Conservation (phyloP, 37 sponge, comb jelly and placozoan species). For the Chondrilla cf. caribensis region DNA sequence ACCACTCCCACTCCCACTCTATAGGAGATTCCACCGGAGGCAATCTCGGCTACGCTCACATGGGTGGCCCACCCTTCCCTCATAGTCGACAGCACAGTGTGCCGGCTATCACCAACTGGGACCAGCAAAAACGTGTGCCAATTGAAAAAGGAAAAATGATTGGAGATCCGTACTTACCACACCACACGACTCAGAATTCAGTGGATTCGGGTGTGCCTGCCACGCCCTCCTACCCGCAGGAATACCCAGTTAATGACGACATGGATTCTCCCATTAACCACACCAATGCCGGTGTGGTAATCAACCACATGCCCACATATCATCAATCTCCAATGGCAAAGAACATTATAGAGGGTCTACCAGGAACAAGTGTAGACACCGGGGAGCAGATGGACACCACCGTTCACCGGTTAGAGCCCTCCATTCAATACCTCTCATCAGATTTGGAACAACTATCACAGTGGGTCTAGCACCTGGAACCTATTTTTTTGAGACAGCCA, state of each 20-base stretch:
- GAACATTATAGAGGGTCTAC: neutral
- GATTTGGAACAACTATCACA: neutral
- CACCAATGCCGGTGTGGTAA: neutral
- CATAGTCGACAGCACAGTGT: no score
- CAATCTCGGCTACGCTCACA: no score
- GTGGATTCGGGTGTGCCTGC: conserved; percentile 15
- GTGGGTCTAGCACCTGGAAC: neutral
- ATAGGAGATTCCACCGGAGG: no score
- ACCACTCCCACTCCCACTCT: no score
- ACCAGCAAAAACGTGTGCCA: no score
- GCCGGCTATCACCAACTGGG: no score
- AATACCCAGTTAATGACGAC: neutral
- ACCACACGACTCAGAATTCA: conserved; percentile 3
- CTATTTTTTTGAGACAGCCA: no score
- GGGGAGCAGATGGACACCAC: conserved; percentile 5
- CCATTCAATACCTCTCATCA: no score
- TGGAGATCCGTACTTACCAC: neutral
- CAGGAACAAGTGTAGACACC: conserved; percentile 16
- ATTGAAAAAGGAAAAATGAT: neutral
- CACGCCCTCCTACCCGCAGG: conserved; percentile 2
- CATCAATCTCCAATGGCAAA: neutral
- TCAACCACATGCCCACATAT: neutral
- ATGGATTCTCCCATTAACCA: conserved; percentile 11
- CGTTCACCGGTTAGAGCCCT: neutral
- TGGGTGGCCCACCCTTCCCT: no score